A percentile compares a stretch with the other conserved stretches of the same genome.
These are phyloP conservation scores for Helostoma temminkii DNA, from an alignment of 2,797 vertebrate genomes.

Conservation along the genomic window DNA sequence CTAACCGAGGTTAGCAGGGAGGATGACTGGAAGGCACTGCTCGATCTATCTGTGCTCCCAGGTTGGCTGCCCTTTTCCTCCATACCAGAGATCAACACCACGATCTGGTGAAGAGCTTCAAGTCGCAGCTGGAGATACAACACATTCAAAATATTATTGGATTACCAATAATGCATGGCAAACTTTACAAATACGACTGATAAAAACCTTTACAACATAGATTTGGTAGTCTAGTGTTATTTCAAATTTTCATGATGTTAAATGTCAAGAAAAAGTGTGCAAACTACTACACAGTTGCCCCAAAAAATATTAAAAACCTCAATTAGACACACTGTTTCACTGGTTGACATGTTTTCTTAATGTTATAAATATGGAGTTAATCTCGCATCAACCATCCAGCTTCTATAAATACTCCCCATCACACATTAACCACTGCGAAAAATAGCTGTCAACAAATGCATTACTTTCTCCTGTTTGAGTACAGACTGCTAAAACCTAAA, in stretches of 20 bases:
- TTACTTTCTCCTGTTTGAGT: background rate
- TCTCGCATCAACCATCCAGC: background rate
- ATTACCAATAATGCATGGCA: background rate
- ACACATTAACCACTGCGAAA: no score
- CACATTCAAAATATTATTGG: background rate
- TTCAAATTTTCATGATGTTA: background rate
- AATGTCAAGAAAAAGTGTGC: background rate
- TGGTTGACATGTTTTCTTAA: background rate
- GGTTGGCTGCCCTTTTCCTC: constrained; percentile 93
- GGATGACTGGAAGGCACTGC: constrained; percentile 90
- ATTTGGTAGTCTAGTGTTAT: background rate
- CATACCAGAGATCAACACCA: constrained; percentile 96
- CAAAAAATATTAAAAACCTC: background rate
- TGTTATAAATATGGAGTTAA: background rate
- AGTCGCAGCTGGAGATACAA: constrained; percentile 87
- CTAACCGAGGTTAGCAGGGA: constrained; percentile 95
- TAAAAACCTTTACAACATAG: no score
- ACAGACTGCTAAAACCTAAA: no score
- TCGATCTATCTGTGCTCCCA: constrained; percentile 74
- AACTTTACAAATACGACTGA: background rate
- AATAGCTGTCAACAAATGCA: background rate
- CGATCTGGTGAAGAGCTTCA: constrained; percentile 97
- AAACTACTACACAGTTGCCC: background rate
- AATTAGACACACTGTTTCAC: background rate
- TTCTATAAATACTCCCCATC: background rate